phyloP scores from a whole-genome alignment of 1,140 invertebrate species.

The Acromyrmex echinatior region DNA sequence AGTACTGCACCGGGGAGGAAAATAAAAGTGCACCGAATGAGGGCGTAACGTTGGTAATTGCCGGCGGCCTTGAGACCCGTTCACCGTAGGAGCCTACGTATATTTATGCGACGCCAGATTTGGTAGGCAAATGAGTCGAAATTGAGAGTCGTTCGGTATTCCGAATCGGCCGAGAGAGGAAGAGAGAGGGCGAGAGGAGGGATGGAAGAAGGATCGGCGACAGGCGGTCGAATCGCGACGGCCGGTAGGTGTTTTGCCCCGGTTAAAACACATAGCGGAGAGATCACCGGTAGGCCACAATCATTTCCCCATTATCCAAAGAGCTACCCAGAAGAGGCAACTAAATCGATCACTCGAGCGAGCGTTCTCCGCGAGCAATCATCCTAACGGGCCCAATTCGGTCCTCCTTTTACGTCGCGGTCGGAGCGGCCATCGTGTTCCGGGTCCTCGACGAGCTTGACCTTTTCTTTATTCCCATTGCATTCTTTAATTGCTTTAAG shows the following conservation, averaged over 20 bases:
- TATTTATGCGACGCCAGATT: slow-evolving; percentile 75
- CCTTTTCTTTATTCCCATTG: slow-evolving; percentile 45
- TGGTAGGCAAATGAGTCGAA: slow-evolving; percentile 81
- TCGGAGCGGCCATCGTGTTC: slow-evolving; percentile 1
- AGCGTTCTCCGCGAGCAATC: slow-evolving; percentile 53
- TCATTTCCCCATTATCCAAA: slow-evolving; percentile 75
- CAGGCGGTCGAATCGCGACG: slow-evolving; percentile 46
- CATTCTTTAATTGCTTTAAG: slow-evolving; percentile 36
- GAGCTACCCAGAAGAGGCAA: slow-evolving; percentile 56
- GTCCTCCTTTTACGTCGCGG: slow-evolving; percentile 61
- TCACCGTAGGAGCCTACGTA: slow-evolving; percentile 62
- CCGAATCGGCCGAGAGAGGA: slow-evolving; percentile 11
- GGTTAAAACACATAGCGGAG: slow-evolving; percentile 66
- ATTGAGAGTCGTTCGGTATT: slow-evolving; percentile 74
- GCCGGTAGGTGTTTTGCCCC: slow-evolving; percentile 61
- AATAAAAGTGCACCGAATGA: slow-evolving; percentile 48
- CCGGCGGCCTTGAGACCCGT: slow-evolving; percentile 72
- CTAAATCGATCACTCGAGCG: slow-evolving; percentile 63
- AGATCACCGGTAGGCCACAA: slow-evolving; percentile 75
- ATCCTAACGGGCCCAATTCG: slow-evolving; percentile 67
- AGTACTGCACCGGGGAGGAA: slow-evolving; percentile 23
- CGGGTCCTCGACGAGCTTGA: slow-evolving; percentile 40
- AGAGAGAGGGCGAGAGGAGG: slow-evolving; percentile 13
- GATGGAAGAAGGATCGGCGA: slow-evolving; percentile 45
- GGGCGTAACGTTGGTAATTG: slow-evolving; percentile 71